Conservation (phyloP, 2,888 invertebrate genomes). For the Archips xylosteana region DNA sequence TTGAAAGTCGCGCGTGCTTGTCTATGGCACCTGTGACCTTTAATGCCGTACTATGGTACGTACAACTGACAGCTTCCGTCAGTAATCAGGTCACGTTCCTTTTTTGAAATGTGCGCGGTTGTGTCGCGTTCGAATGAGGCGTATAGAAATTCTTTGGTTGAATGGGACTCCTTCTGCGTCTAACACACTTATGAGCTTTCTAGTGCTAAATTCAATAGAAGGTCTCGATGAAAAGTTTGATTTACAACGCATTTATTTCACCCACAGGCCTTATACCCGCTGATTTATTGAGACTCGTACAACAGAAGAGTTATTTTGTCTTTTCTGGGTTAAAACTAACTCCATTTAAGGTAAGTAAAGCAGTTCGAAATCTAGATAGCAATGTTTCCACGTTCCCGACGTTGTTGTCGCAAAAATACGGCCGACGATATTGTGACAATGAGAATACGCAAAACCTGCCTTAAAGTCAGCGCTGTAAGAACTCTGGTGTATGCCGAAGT, state of each 20-base stretch:
- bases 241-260: not conserved
- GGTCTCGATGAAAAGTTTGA: not conserved
- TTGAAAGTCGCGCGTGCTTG: conserved; percentile 50
- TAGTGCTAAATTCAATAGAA: conserved; percentile 25
- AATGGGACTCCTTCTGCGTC: conserved; percentile 18
- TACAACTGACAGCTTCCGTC: conserved; percentile 79
- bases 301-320: not conserved
- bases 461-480: not conserved
- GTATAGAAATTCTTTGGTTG: conserved; percentile 44
- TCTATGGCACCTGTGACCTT: conserved; percentile 65
- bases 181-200: conserved; percentile 26
- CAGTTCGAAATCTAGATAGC: not conserved
- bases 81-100: conserved; percentile 84
- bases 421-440: not conserved
- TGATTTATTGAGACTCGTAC: not conserved
- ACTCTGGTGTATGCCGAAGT: not conserved
- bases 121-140: conserved; percentile 58
- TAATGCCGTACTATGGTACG: conserved; percentile 57
- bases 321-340: not conserved
- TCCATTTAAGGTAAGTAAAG: not conserved
- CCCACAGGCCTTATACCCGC: not conserved
- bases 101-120: conserved; percentile 76
- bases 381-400: not conserved
- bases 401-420: not conserved
- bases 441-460: not conserved